Conservation (phyloP, 2,113 vertebrate genomes). For the Podarcis muralis region DNA sequence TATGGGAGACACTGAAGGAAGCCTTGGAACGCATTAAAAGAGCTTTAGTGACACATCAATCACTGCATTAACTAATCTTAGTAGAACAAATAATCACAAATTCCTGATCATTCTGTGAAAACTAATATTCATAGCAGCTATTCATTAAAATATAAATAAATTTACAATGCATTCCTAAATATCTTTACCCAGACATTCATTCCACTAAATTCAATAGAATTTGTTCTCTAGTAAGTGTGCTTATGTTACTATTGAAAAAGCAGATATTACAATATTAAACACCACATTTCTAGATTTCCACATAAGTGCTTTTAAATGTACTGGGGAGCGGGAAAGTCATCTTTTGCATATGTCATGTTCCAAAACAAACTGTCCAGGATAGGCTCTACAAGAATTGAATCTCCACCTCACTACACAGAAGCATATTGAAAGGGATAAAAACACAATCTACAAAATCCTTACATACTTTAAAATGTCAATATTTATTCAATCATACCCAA, state of each 20-base stretch:
- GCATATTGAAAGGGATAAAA: conserved; percentile 31
- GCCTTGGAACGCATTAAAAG: not conserved
- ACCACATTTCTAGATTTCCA: not conserved
- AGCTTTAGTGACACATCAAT: not conserved
- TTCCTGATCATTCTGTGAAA: not conserved
- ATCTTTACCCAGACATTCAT: not conserved
- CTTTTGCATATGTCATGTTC: not conserved
- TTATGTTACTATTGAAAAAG: not conserved
- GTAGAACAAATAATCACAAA: not conserved
- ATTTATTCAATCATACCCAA: conserved; percentile 46
- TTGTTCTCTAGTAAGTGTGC: not conserved
- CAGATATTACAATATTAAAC: not conserved
- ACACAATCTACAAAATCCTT: conserved; percentile 3
- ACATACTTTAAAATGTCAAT: conserved; percentile 20
- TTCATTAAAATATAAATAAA: not conserved
- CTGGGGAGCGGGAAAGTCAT: not conserved
- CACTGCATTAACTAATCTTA: not conserved
- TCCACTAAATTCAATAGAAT: not conserved
- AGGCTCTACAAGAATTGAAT: conserved; percentile 8
- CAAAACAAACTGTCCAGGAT: not conserved
- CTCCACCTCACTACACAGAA: not conserved
- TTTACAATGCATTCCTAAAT: not conserved
- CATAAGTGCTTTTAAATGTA: not conserved
- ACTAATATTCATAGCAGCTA: not conserved
- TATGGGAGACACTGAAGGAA: not conserved